Percentiles rank a stretch among this genome's conserved stretches.
Conservation (phyloP, 2,888 invertebrate genomes). For the Scaptomyza caliginosa region DNA sequence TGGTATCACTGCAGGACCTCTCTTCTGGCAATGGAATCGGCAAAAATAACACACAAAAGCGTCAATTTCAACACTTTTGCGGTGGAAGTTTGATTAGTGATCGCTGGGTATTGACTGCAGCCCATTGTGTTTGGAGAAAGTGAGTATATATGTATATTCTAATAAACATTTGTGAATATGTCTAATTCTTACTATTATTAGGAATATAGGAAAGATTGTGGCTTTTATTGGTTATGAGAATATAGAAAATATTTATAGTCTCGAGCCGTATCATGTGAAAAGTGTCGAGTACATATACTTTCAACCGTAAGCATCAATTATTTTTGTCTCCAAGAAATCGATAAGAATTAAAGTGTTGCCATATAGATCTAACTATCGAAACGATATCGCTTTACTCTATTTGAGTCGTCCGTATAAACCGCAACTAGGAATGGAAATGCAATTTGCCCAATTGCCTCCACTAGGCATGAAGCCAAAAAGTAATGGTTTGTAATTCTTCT, state of each 20-base stretch:
- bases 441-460: slow-evolving; percentile 71
- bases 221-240: slow-evolving; percentile 77
- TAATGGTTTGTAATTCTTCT: slow-evolving; percentile 58
- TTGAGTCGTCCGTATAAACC: slow-evolving; percentile 50
- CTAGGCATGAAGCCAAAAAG: slow-evolving; percentile 65
- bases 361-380: slow-evolving; percentile 74
- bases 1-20: slow-evolving; percentile 82
- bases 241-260: slow-evolving; percentile 56
- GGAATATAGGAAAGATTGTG: slow-evolving; percentile 64
- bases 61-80: slow-evolving; percentile 80
- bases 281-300: slow-evolving; percentile 75
- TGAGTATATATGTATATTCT: slow-evolving; percentile 61
- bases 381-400: slow-evolving; percentile 81
- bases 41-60: slow-evolving; percentile 12
- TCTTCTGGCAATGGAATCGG: background rate
- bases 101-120: slow-evolving; percentile 82
- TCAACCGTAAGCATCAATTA: slow-evolving; percentile 73
- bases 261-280: slow-evolving; percentile 62
- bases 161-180: background rate
- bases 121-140: slow-evolving; percentile 82
- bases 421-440: slow-evolving; percentile 11
- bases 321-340: background rate
- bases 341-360: background rate
- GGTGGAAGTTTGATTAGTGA: slow-evolving; percentile 80
- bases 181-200: slow-evolving; percentile 28